Conservation (phyloP, 1,140 invertebrate species). For the Mactra quadrangularis region DNA sequence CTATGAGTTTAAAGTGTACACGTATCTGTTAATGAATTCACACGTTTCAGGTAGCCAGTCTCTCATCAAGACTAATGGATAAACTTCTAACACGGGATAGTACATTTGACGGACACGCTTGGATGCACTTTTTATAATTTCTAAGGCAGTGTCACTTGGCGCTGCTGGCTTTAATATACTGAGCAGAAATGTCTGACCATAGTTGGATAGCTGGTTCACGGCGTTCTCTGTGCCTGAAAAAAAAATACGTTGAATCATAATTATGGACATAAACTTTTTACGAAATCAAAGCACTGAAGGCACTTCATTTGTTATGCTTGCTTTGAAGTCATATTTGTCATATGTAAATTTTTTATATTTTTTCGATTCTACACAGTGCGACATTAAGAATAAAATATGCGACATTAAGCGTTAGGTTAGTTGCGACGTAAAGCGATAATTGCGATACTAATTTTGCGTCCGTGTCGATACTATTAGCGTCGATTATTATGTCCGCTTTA, state of each 20-base stretch:
- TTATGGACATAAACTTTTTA: slow-evolving; percentile 4
- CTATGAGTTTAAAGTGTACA: slow-evolving; percentile 62
- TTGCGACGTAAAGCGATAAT: too few relatives aligned
- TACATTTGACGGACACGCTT: slow-evolving; percentile 70
- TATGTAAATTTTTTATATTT: slow-evolving; percentile 1
- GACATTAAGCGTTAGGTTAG: too few relatives aligned
- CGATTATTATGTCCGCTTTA: too few relatives aligned
- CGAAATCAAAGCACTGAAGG: too few relatives aligned
- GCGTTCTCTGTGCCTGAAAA: slow-evolving; percentile 78
- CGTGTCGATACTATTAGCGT: too few relatives aligned
- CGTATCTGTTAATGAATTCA: slow-evolving; percentile 65
- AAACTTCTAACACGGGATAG: slow-evolving; percentile 70
- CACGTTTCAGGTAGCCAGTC: slow-evolving; percentile 71
- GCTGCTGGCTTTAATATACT: slow-evolving; percentile 62
- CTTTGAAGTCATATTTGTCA: too few relatives aligned
- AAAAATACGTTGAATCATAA: slow-evolving; percentile 24
- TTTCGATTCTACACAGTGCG: background rate
- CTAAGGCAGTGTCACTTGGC: slow-evolving; percentile 73
- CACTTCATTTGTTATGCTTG: too few relatives aligned
- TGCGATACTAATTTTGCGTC: too few relatives aligned
- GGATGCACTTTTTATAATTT: slow-evolving; percentile 73
- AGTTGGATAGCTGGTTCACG: slow-evolving; percentile 66
- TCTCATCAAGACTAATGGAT: slow-evolving; percentile 66
- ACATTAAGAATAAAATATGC: too few relatives aligned
- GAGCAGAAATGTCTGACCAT: slow-evolving; percentile 65